Conservation (phyloP, 2,797 vertebrate species). For the Epinephelus awoara region DNA sequence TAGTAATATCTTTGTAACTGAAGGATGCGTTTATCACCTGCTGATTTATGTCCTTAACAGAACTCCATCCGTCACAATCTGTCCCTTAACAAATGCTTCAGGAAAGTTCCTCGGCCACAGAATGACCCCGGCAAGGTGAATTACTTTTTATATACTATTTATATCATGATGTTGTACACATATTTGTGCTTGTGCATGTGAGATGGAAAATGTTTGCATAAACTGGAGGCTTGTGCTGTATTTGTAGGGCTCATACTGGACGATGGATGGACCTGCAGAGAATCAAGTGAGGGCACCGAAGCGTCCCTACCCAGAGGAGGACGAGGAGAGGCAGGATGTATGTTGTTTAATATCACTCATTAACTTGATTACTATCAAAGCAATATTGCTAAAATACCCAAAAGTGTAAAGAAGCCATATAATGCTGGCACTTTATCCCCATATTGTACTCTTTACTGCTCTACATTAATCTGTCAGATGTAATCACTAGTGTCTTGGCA, state of each 20-base stretch:
- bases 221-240: constrained; percentile 23
- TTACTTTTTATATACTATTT: not conserved
- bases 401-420: not conserved
- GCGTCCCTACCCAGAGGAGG: constrained; percentile 80
- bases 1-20: not conserved
- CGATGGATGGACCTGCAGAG: constrained; percentile 92
- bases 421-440: not conserved
- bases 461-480: not conserved
- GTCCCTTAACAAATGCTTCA: constrained; percentile 98
- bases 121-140: constrained; percentile 97
- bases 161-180: not conserved
- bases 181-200: not conserved
- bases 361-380: not conserved
- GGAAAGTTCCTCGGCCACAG: constrained; percentile 96
- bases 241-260: constrained; percentile 97
- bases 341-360: not conserved
- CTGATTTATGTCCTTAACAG: constrained; percentile 74
- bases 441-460: not conserved
- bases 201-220: not conserved
- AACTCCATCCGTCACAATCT: constrained; percentile 99
- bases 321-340: constrained; percentile 65
- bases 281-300: constrained; percentile 81
- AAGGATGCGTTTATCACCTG: not conserved
- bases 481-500: not conserved
- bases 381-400: not conserved